phyloP scores from a whole-genome alignment of 2,797 vertebrate genomes.

The Anniella stebbinsi region DNA sequence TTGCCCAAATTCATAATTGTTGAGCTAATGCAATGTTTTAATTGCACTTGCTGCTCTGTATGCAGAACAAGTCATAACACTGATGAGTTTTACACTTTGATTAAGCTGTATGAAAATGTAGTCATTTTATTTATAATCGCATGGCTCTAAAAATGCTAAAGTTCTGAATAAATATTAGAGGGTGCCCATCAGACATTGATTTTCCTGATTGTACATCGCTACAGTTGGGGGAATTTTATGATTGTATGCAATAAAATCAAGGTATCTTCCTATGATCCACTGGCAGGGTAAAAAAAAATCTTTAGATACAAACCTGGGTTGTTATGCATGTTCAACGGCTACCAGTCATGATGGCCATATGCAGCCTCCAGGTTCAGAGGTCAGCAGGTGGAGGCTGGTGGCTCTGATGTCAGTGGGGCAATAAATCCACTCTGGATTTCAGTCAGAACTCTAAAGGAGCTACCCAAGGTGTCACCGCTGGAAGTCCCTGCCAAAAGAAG shows the following conservation, averaged over 20 bases:
- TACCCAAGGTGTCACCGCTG: too few species aligned
- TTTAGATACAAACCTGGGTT: neutral
- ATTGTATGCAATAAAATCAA: neutral
- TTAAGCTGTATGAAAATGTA: slow-evolving; percentile 54
- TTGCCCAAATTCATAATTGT: slow-evolving; percentile 56
- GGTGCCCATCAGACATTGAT: neutral
- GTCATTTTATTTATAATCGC: slow-evolving; percentile 52
- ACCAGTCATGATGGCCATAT: neutral
- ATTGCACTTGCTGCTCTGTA: slow-evolving; percentile 56
- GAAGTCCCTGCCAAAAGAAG: too few species aligned
- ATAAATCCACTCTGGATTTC: too few species aligned
- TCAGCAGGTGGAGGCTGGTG: too few species aligned
- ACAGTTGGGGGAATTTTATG: neutral
- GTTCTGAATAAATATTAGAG: neutral
- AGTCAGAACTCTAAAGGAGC: too few species aligned
- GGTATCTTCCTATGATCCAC: neutral
- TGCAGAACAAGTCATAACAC: slow-evolving; percentile 26
- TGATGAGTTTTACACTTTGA: slow-evolving; percentile 64
- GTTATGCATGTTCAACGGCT: neutral
- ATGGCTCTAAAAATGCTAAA: neutral
- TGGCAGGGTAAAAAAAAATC: neutral
- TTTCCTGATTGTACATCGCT: neutral
- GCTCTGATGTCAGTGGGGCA: too few species aligned
- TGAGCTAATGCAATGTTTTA: slow-evolving; percentile 63
- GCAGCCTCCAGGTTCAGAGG: too few species aligned